Evolutionary conservation across 2,113 vertebrate species (phyloP).

Genomic region (Leiothrix lutea): DNA sequence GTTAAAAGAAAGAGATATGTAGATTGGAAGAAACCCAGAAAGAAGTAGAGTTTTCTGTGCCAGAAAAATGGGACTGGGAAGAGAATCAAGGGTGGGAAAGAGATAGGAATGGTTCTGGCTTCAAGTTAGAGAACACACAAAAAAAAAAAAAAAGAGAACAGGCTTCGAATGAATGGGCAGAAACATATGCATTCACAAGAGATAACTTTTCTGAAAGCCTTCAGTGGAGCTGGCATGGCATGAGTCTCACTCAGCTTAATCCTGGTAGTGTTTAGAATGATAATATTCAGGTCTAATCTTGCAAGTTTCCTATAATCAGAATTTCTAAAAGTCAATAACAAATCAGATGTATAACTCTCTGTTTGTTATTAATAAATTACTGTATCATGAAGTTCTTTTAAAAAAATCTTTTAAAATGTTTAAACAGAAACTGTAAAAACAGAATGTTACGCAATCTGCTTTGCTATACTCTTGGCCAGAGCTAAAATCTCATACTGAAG

Average conservation of each 20-base stretch:
- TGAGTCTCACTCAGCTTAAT: neutral
- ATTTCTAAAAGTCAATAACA: neutral
- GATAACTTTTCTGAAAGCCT: neutral
- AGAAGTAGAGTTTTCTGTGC: neutral
- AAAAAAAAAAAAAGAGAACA: neutral
- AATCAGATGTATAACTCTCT: neutral
- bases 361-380: conserved; percentile 32
- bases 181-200: neutral
- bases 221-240: neutral
- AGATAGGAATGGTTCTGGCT: neutral
- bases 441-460: conserved; percentile 35
- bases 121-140: neutral
- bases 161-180: neutral
- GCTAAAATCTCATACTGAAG: neutral
- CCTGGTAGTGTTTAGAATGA: neutral
- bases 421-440: neutral
- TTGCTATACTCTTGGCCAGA: neutral
- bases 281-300: neutral
- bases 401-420: conserved; percentile 27
- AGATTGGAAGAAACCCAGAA: neutral
- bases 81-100: neutral
- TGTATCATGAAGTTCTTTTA: neutral
- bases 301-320: neutral
- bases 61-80: neutral
- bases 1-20: neutral